phyloP scores from a whole-genome alignment of 2,113 vertebrate species.

The Shinisaurus crocodilurus region DNA sequence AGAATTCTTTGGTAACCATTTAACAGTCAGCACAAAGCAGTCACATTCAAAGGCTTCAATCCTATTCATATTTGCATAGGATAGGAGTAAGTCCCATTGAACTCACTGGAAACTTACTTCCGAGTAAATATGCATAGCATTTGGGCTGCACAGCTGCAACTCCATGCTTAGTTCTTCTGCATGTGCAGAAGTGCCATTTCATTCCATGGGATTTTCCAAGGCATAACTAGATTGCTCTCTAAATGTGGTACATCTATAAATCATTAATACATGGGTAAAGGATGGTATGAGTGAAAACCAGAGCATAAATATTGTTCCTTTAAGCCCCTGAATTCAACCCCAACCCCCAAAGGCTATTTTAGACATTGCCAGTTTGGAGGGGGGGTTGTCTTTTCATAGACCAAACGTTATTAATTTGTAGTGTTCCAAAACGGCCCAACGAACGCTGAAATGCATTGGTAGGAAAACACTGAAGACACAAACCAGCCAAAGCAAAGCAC shows the following conservation, averaged over 20 bases:
- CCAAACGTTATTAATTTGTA: too few species aligned
- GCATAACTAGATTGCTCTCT: conserved; percentile 16
- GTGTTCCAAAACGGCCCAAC: neutral
- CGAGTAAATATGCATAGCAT: neutral
- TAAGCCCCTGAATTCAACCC: too few species aligned
- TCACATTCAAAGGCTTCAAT: neutral
- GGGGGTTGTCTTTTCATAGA: too few species aligned
- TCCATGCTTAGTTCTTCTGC: neutral
- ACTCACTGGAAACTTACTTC: neutral
- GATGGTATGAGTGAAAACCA: conserved; percentile 66
- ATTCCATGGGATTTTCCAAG: neutral
- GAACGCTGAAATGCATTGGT: neutral
- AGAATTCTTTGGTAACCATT: too few species aligned
- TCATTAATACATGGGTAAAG: conserved; percentile 55
- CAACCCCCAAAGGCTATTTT: too few species aligned
- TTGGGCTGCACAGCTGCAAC: neutral
- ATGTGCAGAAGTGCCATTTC: neutral
- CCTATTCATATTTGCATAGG: neutral
- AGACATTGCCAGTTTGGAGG: too few species aligned
- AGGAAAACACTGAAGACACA: neutral
- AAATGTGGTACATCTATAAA: conserved; percentile 38
- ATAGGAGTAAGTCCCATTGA: too few species aligned
- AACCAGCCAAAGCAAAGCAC: neutral
- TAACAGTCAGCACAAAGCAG: too few species aligned
- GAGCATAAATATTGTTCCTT: neutral